Evolutionary conservation across 92 coral and sea anemone species (phyloP), one percentile per base, ranked within the genome.

Genomic region (Siderastrea radians): DNA sequence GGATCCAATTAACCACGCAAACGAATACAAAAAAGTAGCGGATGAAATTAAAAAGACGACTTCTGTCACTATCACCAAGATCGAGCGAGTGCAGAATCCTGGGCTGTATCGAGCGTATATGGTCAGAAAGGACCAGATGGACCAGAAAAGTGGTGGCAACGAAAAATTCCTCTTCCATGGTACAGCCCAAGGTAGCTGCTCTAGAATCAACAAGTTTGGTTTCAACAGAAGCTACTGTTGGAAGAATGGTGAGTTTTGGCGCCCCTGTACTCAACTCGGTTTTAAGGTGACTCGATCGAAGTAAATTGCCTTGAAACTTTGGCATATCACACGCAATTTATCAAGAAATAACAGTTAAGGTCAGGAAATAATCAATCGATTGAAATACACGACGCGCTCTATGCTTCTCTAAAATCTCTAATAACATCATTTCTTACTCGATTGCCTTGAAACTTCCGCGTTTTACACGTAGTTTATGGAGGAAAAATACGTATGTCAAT

Each of bases 1-100:
- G 10, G 86, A 88, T 74, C 94, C 94, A 2, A 38, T 5, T 5
- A 81, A 44, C 17, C 59, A 93, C 60, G 19, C 78, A 13, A 65
- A 48, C 14, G 98, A 95, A 76, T 90, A 88, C 92, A 75, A 74
- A 15, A 88, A 82, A 26, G 84, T 93, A 1, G 83, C 74, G 64
- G 87, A 80, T 62, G 66, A 59, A 63, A 50, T 95, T 4, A 16
- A 45, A 12, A 75, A 75, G 72, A 90, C 96, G 6, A 82, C 79
- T 3, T 2, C 61, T 3, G 43, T 76, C 55, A 79, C 49, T 26
- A 90, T 95, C 67, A 49, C 8, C n/a, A 93, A 85, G 88, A 91
- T 95, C 55, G 89, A 95, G 48, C 84, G 98, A 61, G 87, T 95
- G 9, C 98, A 95, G 75, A 95, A 91, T 67, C 96, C 98, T 12